These are phyloP conservation scores for Colletes collaris DNA, from an alignment of 2,888 invertebrate genomes.

Conservation along the genomic window DNA sequence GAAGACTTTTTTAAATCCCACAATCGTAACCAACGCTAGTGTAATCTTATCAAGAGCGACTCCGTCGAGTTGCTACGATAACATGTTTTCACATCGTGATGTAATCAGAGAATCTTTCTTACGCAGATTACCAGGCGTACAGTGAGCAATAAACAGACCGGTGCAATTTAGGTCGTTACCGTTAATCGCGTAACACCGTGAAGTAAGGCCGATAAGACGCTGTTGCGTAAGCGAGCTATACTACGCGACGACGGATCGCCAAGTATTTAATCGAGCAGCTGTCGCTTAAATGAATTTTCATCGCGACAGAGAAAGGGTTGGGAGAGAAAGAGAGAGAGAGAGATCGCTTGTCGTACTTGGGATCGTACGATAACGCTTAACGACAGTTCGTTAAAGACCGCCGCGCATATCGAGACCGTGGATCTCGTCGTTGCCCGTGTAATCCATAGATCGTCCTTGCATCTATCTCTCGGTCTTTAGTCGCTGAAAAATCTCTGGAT, in stretches of 20 bases:
- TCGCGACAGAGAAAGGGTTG: conserved; percentile 43
- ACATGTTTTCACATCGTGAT: conserved; percentile 1
- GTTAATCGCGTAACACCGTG: conserved; percentile 26
- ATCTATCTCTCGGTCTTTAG: background rate
- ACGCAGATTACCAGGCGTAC: conserved; percentile 13
- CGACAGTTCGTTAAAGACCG: conserved; percentile 66
- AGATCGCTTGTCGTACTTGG: conserved; percentile 47
- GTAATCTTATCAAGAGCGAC: background rate
- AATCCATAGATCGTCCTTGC: conserved; percentile 50
- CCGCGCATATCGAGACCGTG: conserved; percentile 49
- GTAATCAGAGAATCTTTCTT: conserved; percentile 16
- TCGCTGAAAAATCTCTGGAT: background rate
- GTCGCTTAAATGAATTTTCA: conserved; percentile 67
- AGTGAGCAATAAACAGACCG: conserved; percentile 19
- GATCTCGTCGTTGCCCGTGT: conserved; percentile 37
- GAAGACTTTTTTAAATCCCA: too few relatives aligned
- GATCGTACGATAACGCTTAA: conserved; percentile 64
- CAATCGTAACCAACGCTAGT: too few relatives aligned
- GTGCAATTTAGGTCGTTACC: conserved; percentile 33
- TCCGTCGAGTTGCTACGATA: background rate
- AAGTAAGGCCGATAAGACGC: conserved; percentile 33
- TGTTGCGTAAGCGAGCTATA: conserved; percentile 32
- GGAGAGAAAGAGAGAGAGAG: background rate
- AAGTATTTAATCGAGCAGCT: conserved; percentile 44
- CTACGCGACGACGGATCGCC: conserved; percentile 38